These are phyloP conservation scores for Pachypanchax playfairii DNA, from an alignment of 2,113 vertebrate genomes.

Conservation along the genomic window DNA sequence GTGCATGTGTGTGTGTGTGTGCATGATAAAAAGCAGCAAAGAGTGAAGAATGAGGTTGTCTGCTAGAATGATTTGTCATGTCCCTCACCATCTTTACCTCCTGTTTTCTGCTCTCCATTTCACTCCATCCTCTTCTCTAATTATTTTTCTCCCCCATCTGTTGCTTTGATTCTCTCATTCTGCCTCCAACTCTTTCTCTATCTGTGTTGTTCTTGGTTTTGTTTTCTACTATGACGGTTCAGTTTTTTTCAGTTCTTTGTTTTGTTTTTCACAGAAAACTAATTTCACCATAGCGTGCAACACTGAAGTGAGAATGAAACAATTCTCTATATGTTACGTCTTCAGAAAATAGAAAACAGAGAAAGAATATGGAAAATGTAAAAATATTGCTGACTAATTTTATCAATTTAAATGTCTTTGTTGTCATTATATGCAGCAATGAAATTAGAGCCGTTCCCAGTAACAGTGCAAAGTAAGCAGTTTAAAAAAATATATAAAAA, in stretches of 20 bases:
- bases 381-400: neutral
- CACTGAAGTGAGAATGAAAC: neutral
- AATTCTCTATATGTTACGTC: neutral
- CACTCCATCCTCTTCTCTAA: conserved; percentile 30
- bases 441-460: no score
- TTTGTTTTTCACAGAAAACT: neutral
- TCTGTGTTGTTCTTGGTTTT: conserved; percentile 16
- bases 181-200: conserved; percentile 5
- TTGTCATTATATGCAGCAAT: no score
- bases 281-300: neutral
- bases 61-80: conserved; percentile 58
- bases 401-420: no score
- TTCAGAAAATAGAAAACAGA: neutral
- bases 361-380: neutral
- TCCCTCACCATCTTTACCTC: conserved; percentile 54
- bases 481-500: no score
- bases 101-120: conserved; percentile 40
- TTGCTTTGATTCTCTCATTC: conserved; percentile 24
- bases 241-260: conserved; percentile 9
- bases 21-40: conserved; percentile 26
- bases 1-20: conserved; percentile 30
- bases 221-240: neutral
- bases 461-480: no score
- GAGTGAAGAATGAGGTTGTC: conserved; percentile 68
- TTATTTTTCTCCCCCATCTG: conserved; percentile 42